Percentiles rank a stretch among this genome's conserved stretches.
Conservation (phyloP, 2,888 invertebrate species). For the Conops quadrifasciatus region DNA sequence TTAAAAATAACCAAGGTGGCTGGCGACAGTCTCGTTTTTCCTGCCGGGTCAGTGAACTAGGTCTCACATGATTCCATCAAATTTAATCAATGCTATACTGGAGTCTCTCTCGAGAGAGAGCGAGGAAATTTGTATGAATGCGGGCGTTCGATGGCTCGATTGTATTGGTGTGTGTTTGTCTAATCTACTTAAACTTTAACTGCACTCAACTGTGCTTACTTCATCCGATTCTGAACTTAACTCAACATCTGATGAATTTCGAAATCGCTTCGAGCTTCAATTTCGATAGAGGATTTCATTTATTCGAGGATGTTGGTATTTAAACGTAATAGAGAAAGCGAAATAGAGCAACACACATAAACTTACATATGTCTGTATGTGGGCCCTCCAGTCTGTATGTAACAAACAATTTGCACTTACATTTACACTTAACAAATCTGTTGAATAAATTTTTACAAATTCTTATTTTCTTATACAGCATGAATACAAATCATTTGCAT, state of each 20-base stretch:
- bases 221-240: constrained; percentile 30
- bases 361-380: too few relatives aligned
- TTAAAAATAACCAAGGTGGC: too few relatives aligned
- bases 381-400: background rate
- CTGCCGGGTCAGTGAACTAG: too few relatives aligned
- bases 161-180: background rate
- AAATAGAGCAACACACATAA: too few relatives aligned
- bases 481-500: constrained; percentile 22
- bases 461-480: background rate
- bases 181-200: constrained; percentile 28
- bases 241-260: constrained; percentile 26
- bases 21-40: too few relatives aligned
- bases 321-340: background rate
- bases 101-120: too few relatives aligned
- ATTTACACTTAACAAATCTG: constrained; percentile 18
- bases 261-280: background rate
- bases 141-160: background rate
- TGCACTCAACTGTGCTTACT: constrained; percentile 25
- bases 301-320: background rate
- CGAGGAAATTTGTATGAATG: background rate
- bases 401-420: background rate
- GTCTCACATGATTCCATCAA: too few relatives aligned
- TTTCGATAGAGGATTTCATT: constrained; percentile 22
- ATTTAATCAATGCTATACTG: too few relatives aligned
- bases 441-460: constrained; percentile 8